Percentiles rank a stretch among this genome's conserved stretches.
These are phyloP conservation scores for Tetragnatha montana DNA, from an alignment of 2,888 invertebrate genomes.

Conservation along the genomic window DNA sequence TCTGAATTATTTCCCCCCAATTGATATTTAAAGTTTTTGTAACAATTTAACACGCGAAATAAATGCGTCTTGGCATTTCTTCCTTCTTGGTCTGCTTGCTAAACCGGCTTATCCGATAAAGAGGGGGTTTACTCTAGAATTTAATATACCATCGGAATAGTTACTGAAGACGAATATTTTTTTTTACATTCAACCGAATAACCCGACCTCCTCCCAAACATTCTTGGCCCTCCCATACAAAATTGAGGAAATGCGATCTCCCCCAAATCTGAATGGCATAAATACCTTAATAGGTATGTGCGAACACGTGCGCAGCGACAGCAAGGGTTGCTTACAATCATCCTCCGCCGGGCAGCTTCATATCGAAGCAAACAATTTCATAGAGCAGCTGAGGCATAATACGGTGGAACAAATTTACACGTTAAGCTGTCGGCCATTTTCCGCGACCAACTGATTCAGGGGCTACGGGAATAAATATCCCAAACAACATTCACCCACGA, in stretches of 20 bases:
- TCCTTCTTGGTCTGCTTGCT: no score
- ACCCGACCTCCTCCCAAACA: neutral
- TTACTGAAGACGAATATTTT: no score
- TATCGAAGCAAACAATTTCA: constrained; percentile 21
- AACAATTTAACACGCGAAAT: no score
- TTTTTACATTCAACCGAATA: neutral
- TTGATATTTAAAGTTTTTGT: no score
- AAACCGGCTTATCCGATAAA: no score
- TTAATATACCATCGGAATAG: no score
- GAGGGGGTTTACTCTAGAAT: no score
- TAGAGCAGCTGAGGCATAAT: neutral
- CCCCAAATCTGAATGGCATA: neutral
- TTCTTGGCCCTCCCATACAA: neutral
- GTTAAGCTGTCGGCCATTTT: constrained; percentile 45
- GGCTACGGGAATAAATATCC: constrained; percentile 43
- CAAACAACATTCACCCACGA: constrained; percentile 37
- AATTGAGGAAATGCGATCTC: neutral
- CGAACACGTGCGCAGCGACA: neutral
- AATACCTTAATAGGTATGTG: neutral
- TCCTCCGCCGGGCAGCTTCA: constrained; percentile 12
- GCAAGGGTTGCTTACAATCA: neutral
- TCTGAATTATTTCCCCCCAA: no score
- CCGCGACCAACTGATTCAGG: constrained; percentile 24
- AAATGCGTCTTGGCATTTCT: no score
- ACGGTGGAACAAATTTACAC: constrained; percentile 57